Evolutionary conservation across 2,797 vertebrate genomes (phyloP), one percentile per base, ranked within the genome.

Genomic region (Simalia tracyae): DNA sequence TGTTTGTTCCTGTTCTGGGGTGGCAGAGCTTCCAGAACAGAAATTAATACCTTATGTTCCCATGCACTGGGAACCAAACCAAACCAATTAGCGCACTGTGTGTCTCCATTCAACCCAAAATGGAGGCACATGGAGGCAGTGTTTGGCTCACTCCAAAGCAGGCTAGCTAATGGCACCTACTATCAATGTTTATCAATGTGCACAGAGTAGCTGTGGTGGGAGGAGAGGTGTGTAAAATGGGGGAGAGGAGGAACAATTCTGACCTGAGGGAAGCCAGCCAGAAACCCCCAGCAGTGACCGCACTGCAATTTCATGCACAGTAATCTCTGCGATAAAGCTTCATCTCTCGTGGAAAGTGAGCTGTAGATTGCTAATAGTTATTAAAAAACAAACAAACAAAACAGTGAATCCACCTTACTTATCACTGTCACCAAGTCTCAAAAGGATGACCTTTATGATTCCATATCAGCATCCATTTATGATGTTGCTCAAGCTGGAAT

Each of bases 261-360:
- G 93, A 3, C 15, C 68, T 0, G 14, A 86, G 95, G 8, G 93
- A 76, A 93, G 92, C 93, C 5, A 64, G 92, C 36, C 86, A 0
- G 92, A 95, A 93, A 60, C 4, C 93, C 64, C 5, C 91, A 90
- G 96, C 95, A 93, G 96, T 94, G 31, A 56, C 50, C 84, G 10
- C 93, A 19, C 0, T 28, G 93, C 61, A 1, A 94, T 93, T 90
- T 92, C 0, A 63, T 89, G 92, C 8, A 0, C 5, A 1, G 66
- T 0, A 0, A 76, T 59, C 90, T 7, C 66, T 0, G 56, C 50
- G 54, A 90, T 88, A 54, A 66, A 84, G 76, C 86, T 89, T 56
- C 24, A 54, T 54, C 90, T 88, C 76, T 2, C n/a, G 0, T 31
- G 46, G 68, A 93, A 94, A 95, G 57, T 50, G 89, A 92, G 63